Percentiles rank a stretch among this genome's conserved stretches.
phyloP scores from a whole-genome alignment of 92 coral and sea anemone species.

The Parazoanthus swiftii region DNA sequence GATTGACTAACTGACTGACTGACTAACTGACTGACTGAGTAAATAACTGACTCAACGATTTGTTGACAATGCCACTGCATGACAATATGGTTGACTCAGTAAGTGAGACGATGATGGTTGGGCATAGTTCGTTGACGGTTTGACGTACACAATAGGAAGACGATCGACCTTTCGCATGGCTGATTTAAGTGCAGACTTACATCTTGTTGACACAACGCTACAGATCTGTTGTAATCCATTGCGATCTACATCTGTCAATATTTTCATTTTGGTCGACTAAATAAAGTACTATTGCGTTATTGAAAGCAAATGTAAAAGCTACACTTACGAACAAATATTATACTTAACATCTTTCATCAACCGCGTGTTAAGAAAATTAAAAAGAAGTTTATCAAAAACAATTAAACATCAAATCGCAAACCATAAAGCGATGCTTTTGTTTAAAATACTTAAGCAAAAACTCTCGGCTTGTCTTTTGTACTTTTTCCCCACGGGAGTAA shows the following conservation, averaged over 20 bases:
- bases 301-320: conserved; percentile 47
- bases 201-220: background rate
- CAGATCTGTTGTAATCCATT: background rate
- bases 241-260: background rate
- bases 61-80: background rate
- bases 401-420: background rate
- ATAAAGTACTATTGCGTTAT: background rate
- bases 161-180: background rate
- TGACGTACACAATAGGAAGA: background rate
- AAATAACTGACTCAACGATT: background rate
- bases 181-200: background rate
- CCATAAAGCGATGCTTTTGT: no score
- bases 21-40: background rate
- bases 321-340: conserved; percentile 26
- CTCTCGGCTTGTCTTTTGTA: no score
- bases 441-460: no score
- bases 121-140: background rate
- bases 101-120: background rate
- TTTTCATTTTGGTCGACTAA: background rate
- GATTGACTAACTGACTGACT: background rate
- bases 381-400: background rate
- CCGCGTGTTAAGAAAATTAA: background rate
- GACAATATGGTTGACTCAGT: background rate
- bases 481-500: no score
- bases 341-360: no score